These are phyloP conservation scores for Magallana angulata DNA, from an alignment of 1,140 invertebrate genomes.

Conservation along the genomic window DNA sequence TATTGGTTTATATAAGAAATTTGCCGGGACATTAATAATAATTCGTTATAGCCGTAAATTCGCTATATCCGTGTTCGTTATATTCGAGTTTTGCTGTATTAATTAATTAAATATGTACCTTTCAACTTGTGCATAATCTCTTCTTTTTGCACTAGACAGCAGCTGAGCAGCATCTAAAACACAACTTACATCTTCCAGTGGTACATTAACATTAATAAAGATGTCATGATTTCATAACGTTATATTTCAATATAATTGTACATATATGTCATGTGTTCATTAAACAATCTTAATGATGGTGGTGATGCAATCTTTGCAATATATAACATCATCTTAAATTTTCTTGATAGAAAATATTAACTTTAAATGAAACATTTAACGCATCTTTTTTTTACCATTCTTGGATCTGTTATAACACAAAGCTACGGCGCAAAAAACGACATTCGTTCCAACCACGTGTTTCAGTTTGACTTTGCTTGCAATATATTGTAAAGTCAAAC, in stretches of 20 bases:
- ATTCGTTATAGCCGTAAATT: too few species aligned
- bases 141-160: slow-evolving; percentile 25
- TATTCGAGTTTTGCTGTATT: too few species aligned
- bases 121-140: slow-evolving; percentile 54
- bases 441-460: neutral
- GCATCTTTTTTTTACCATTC: neutral
- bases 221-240: neutral
- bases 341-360: too few species aligned
- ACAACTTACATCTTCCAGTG: too few species aligned
- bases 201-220: neutral
- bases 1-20: too few species aligned
- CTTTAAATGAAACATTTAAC: neutral
- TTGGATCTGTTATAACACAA: neutral
- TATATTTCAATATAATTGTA: too few species aligned
- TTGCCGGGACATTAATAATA: too few species aligned
- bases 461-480: neutral
- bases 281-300: too few species aligned
- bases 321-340: too few species aligned
- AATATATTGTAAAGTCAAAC: neutral
- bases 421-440: neutral
- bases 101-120: slow-evolving; percentile 35
- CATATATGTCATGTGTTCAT: too few species aligned
- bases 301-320: too few species aligned
- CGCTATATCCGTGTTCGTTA: too few species aligned
- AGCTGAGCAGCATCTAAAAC: slow-evolving; percentile 59